Conservation (phyloP, 2,888 invertebrate species). For the Bombyx huttoni region DNA sequence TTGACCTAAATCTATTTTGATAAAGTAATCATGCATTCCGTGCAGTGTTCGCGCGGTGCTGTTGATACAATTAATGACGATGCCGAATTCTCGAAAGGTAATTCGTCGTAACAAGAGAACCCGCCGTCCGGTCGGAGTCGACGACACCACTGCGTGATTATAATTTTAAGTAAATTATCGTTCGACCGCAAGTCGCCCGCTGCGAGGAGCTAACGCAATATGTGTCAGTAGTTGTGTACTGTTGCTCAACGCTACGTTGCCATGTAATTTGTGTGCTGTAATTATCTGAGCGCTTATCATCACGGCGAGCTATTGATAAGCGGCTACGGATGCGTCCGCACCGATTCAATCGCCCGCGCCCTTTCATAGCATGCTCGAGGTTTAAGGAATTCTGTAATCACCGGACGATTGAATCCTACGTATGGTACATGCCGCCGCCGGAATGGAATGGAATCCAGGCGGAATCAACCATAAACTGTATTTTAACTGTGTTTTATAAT, state of each 20-base stretch:
- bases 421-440: too few relatives aligned
- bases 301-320: slow-evolving; percentile 14
- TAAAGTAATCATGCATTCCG: background rate
- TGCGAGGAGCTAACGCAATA: background rate
- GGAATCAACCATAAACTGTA: too few relatives aligned
- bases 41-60: background rate
- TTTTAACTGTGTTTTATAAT: too few relatives aligned
- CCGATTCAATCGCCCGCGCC: background rate
- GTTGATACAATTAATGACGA: background rate
- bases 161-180: background rate
- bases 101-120: too few relatives aligned
- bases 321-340: slow-evolving; percentile 11
- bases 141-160: background rate
- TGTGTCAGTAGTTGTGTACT: background rate
- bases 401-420: too few relatives aligned
- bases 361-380: background rate
- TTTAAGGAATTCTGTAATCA: background rate
- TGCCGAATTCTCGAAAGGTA: background rate
- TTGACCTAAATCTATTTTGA: background rate
- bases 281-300: slow-evolving; percentile 18
- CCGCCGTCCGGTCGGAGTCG: background rate
- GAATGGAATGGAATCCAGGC: too few relatives aligned
- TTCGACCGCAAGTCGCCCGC: background rate
- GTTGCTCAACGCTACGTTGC: background rate
- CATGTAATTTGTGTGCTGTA: slow-evolving; percentile 12